phyloP scores from a whole-genome alignment of 2,888 invertebrate genomes.

The Drepana falcataria region DNA sequence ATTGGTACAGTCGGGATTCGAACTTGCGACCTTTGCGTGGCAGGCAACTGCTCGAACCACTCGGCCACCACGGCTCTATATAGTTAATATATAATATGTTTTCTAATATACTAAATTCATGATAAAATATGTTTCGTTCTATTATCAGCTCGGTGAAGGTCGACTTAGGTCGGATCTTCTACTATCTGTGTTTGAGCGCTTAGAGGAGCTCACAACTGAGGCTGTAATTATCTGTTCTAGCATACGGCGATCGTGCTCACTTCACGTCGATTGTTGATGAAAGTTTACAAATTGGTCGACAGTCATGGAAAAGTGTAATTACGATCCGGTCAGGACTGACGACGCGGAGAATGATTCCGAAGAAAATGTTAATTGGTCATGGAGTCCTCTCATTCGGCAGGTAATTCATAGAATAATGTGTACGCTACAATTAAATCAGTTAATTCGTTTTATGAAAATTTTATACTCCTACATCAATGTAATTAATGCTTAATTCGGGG shows the following conservation, averaged over 20 bases:
- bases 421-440: too few relatives aligned
- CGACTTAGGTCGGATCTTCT: slow-evolving; percentile 3
- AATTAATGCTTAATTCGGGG: too few relatives aligned
- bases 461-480: too few relatives aligned
- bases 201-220: neutral
- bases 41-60: too few relatives aligned
- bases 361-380: slow-evolving; percentile 9
- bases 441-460: too few relatives aligned
- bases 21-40: too few relatives aligned
- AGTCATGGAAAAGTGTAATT: slow-evolving; percentile 2
- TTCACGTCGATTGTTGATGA: neutral
- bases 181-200: slow-evolving; percentile 6
- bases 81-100: too few relatives aligned
- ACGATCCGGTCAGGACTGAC: slow-evolving; percentile 1
- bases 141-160: too few relatives aligned
- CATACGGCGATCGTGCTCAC: neutral
- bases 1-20: too few relatives aligned
- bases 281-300: neutral
- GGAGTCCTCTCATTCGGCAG: slow-evolving; percentile 16
- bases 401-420: neutral
- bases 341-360: slow-evolving; percentile 1
- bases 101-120: too few relatives aligned
- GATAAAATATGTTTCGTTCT: too few relatives aligned
- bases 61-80: too few relatives aligned
- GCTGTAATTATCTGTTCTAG: neutral